A percentile compares a stretch with the other conserved stretches of the same genome.
These are phyloP conservation scores for Copidosoma aretas DNA, from an alignment of 2,888 invertebrate genomes.

Conservation along the genomic window DNA sequence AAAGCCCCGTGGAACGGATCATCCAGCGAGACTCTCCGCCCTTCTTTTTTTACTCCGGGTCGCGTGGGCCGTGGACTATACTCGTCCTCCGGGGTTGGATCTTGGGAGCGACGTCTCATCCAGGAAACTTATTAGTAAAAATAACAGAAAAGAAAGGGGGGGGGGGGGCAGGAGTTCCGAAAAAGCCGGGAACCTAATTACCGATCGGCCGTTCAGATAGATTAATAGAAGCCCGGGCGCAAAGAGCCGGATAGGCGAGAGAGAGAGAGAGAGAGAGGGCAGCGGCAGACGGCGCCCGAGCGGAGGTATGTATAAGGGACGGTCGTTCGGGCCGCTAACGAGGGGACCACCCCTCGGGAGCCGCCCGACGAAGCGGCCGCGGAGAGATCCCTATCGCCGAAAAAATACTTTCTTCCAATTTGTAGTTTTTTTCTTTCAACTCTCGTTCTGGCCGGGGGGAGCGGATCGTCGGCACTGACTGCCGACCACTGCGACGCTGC, in stretches of 20 bases:
- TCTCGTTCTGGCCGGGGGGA: too few species aligned
- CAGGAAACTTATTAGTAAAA: neutral
- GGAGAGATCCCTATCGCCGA: neutral
- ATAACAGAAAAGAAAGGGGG: neutral
- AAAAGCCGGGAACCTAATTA: neutral
- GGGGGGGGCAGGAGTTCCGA: neutral
- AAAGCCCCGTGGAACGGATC: too few species aligned
- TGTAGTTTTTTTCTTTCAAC: slow-evolving; percentile 6
- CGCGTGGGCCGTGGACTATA: neutral
- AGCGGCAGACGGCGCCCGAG: slow-evolving; percentile 19
- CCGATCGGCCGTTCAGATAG: too few species aligned
- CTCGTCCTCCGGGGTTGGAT: too few species aligned
- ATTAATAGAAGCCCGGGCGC: too few species aligned
- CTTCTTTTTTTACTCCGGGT: neutral
- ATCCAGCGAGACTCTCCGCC: neutral
- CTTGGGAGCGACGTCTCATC: too few species aligned
- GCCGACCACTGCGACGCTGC: too few species aligned
- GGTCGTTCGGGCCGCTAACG: slow-evolving; percentile 33
- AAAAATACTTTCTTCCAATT: neutral
- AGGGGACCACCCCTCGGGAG: slow-evolving; percentile 36
- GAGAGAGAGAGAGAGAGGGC: slow-evolving; percentile 4
- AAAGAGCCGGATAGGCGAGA: neutral
- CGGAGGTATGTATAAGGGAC: neutral
- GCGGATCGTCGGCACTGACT: neutral
- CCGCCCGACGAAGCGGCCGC: slow-evolving; percentile 6